phyloP scores from a whole-genome alignment of 2,888 invertebrate species.

The Sesamia inferens region DNA sequence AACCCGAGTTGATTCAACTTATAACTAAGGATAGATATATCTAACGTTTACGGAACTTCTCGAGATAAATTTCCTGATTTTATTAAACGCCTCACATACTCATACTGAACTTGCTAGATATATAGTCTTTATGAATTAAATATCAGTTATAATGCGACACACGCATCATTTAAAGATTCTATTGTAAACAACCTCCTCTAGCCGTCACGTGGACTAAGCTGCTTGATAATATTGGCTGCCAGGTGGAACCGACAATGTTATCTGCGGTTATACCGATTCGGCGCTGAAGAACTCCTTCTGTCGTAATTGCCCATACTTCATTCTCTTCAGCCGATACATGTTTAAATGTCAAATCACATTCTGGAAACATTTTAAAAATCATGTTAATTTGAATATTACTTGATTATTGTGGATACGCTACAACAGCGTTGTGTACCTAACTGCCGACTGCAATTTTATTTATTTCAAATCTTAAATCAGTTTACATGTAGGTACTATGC shows the following conservation, averaged over 20 bases:
- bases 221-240: slow-evolving; percentile 92
- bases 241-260: slow-evolving; percentile 94
- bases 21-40: not conserved
- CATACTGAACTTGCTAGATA: slow-evolving; percentile 11
- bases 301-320: slow-evolving; percentile 94
- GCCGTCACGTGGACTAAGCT: slow-evolving; percentile 83
- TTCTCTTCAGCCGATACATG: slow-evolving; percentile 92
- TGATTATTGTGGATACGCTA: not conserved
- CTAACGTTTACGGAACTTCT: not conserved
- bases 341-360: slow-evolving; percentile 90
- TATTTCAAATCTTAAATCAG: not conserved
- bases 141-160: not conserved
- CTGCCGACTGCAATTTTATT: not conserved
- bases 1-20: not conserved
- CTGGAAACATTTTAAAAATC: slow-evolving; percentile 75
- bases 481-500: not conserved
- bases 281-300: slow-evolving; percentile 92
- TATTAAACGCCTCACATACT: slow-evolving; percentile 17
- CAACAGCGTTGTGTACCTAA: not conserved
- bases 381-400: not conserved
- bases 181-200: slow-evolving; percentile 72
- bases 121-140: not conserved
- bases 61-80: not conserved
- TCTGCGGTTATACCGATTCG: slow-evolving; percentile 93
- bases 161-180: slow-evolving; percentile 20